These are phyloP conservation scores for Heptranchias perlo DNA, from an alignment of 2,113 vertebrate genomes.

Conservation along the genomic window DNA sequence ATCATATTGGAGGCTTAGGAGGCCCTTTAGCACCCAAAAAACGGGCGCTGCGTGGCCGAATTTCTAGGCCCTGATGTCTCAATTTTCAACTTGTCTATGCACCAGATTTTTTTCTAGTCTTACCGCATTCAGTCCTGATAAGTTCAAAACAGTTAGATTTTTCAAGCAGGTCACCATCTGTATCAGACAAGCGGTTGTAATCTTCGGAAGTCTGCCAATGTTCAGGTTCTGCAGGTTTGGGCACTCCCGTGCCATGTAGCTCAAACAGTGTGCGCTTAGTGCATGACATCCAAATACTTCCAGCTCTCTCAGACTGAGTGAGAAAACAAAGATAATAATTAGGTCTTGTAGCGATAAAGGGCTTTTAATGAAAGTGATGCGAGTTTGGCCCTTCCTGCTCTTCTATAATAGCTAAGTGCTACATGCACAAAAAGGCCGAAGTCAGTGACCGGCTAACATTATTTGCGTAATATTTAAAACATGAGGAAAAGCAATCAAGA, in stretches of 20 bases:
- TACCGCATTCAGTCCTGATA: conserved; percentile 52
- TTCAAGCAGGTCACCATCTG: conserved; percentile 46
- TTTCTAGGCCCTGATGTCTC: background rate
- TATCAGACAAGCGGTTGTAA: conserved; percentile 45
- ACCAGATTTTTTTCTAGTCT: conserved; percentile 39
- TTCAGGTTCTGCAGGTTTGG: conserved; percentile 48
- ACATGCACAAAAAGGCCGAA: background rate
- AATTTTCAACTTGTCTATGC: background rate
- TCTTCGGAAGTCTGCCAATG: conserved; percentile 51
- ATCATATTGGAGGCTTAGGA: background rate
- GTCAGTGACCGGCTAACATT: background rate
- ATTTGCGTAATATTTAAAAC: background rate
- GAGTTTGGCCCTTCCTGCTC: background rate
- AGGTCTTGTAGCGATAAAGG: background rate
- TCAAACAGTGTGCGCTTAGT: conserved; percentile 48
- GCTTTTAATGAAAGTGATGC: background rate
- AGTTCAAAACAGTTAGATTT: conserved; percentile 47
- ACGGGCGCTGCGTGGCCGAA: background rate
- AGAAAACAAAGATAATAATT: conserved; percentile 14
- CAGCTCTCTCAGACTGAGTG: conserved; percentile 43
- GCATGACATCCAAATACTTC: conserved; percentile 51
- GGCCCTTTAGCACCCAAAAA: background rate
- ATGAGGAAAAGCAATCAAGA: background rate
- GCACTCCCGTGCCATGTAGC: conserved; percentile 42
- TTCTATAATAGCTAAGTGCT: background rate